A percentile compares a stretch with the other conserved stretches of the same genome.
These are phyloP conservation scores for Pentalonia nigronervosa DNA, from an alignment of 1,140 invertebrate genomes.

Conservation along the genomic window DNA sequence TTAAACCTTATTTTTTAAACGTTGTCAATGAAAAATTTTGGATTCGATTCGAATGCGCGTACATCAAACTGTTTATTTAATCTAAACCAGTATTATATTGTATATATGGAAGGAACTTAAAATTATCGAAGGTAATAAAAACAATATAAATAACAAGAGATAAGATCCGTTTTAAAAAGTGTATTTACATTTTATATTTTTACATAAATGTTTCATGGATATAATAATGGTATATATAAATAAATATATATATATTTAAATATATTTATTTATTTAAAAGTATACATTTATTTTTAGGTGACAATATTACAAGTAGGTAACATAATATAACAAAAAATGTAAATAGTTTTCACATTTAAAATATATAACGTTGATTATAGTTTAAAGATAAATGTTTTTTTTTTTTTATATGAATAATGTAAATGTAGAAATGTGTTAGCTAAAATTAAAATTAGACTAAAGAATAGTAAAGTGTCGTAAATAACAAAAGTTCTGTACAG, in stretches of 20 bases:
- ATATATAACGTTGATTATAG: slow-evolving; percentile 33
- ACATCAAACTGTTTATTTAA: not conserved
- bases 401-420: not conserved
- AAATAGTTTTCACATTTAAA: slow-evolving; percentile 14
- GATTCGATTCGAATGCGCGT: not conserved
- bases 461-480: slow-evolving; percentile 9
- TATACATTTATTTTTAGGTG: not conserved
- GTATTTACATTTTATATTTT: slow-evolving; percentile 54
- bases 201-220: slow-evolving; percentile 30
- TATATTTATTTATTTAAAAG: not conserved
- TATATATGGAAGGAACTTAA: not conserved
- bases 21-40: not conserved
- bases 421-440: slow-evolving; percentile 33
- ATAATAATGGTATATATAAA: slow-evolving; percentile 47
- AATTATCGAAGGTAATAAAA: not conserved
- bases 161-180: slow-evolving; percentile 46
- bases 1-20: not conserved
- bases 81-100: not conserved
- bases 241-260: not conserved
- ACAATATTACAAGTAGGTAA: slow-evolving; percentile 40
- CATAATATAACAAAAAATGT: slow-evolving; percentile 38
- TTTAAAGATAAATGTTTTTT: not conserved
- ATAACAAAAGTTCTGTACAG: slow-evolving; percentile 28
- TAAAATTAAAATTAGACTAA: slow-evolving; percentile 35
- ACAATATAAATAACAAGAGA: not conserved